Evolutionary conservation across 2,888 invertebrate species (phyloP).

Genomic region (Oscheius sp.): DNA sequence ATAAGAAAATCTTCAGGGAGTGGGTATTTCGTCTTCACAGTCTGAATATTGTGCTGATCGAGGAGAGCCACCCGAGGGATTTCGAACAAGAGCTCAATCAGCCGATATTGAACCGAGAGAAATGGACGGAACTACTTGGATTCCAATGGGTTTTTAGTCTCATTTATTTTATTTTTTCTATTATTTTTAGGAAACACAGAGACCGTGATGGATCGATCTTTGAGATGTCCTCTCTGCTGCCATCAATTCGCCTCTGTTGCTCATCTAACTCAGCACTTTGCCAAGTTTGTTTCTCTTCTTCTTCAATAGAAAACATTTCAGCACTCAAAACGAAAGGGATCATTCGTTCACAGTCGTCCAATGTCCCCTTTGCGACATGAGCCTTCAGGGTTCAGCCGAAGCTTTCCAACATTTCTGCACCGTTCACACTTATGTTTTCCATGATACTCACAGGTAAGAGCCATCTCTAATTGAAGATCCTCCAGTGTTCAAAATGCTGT

Average conservation of each 20-base stretch:
- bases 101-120: conserved; percentile 15
- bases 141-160: conserved; percentile 2
- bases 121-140: background rate
- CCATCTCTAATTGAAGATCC: background rate
- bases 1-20: conserved; percentile 2
- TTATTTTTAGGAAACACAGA: conserved; percentile 15
- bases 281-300: conserved; percentile 25
- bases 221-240: conserved; percentile 43
- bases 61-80: conserved; percentile 1
- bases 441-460: background rate
- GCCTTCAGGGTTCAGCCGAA: conserved; percentile 37
- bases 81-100: conserved; percentile 27
- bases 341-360: conserved; percentile 41
- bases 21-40: conserved; percentile 13
- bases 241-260: conserved; percentile 42
- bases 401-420: conserved; percentile 37
- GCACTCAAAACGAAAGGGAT: conserved; percentile 36
- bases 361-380: conserved; percentile 43
- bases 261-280: conserved; percentile 42
- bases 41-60: conserved; percentile 22
- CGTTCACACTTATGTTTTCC: conserved; percentile 21
- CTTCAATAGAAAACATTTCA: conserved; percentile 4
- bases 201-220: conserved; percentile 13
- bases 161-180: background rate
- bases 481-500: conserved; percentile 14